A percentile compares a stretch with the other conserved stretches of the same genome.
Conservation (phyloP, 2,113 vertebrate genomes). For the Sakesphorus luctuosus region DNA sequence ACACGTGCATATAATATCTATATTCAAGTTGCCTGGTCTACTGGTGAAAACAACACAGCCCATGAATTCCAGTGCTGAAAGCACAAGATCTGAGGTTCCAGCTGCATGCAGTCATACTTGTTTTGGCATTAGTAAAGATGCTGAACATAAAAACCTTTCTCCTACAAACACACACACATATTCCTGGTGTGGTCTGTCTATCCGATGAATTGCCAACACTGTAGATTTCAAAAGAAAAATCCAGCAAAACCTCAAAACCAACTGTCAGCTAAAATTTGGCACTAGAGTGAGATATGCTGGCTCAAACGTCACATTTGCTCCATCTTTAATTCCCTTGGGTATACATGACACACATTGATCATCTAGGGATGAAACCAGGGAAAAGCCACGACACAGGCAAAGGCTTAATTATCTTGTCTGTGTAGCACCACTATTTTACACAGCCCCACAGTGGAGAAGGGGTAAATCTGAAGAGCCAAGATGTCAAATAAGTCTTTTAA, state of each 20-base stretch:
- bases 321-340: no score
- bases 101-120: not conserved
- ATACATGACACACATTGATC: fast-evolving
- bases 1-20: not conserved
- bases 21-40: not conserved
- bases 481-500: not conserved
- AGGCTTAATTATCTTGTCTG: not conserved
- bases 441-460: not conserved
- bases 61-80: not conserved
- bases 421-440: not conserved
- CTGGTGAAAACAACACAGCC: not conserved
- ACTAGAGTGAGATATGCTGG: not conserved
- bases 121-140: not conserved
- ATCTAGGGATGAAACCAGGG: not conserved
- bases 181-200: not conserved
- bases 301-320: not conserved
- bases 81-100: not conserved
- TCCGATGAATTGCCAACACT: not conserved
- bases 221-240: not conserved
- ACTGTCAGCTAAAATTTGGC: not conserved
- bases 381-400: not conserved
- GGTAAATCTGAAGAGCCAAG: not conserved
- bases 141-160: not conserved
- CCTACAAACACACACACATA: not conserved
- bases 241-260: not conserved